Conservation (phyloP, 2,888 invertebrate species). For the Thereva nobilitata region DNA sequence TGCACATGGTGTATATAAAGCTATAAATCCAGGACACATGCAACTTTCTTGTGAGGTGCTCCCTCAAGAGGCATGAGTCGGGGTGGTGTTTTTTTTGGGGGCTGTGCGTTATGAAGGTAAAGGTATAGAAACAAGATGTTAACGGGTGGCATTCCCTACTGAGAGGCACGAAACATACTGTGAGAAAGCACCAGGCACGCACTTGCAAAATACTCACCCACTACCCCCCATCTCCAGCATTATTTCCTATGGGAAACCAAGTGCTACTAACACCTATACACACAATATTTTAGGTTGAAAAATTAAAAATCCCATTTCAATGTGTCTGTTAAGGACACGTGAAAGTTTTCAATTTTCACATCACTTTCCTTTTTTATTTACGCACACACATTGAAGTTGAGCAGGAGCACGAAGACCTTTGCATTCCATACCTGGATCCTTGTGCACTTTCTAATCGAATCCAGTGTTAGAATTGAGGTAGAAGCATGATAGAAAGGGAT, state of each 20-base stretch:
- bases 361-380: slow-evolving; percentile 11
- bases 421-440: no score
- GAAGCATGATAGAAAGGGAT: no score
- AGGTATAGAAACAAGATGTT: no score
- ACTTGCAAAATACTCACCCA: no score
- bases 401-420: not conserved
- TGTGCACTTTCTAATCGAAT: no score
- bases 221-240: slow-evolving; percentile 1
- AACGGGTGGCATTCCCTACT: no score
- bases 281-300: not conserved
- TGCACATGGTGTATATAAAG: slow-evolving; percentile 25
- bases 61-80: no score
- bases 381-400: not conserved
- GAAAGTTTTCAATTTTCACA: slow-evolving; percentile 26
- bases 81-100: no score
- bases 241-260: slow-evolving; percentile 3
- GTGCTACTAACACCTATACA: not conserved
- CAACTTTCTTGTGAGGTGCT: slow-evolving; percentile 19
- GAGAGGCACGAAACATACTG: no score
- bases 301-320: slow-evolving; percentile 16
- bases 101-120: no score
- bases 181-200: no score
- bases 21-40: slow-evolving; percentile 30
- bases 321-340: slow-evolving; percentile 9
- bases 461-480: no score